phyloP scores from a whole-genome alignment of 2,888 invertebrate genomes.

The Callyntrura guangdongensis region DNA sequence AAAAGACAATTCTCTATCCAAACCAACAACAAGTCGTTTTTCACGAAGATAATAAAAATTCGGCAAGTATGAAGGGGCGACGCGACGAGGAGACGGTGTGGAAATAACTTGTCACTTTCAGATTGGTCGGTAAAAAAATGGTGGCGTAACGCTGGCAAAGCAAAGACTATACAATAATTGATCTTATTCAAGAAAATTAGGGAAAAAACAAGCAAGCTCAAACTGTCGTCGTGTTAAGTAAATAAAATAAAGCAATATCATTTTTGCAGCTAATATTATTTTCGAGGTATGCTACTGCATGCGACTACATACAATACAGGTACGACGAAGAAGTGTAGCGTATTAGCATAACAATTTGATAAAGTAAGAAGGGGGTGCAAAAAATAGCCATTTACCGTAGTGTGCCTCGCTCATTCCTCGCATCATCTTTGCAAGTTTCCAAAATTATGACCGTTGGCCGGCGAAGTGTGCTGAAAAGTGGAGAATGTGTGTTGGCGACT shows the following conservation, averaged over 20 bases:
- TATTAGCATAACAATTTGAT: not conserved
- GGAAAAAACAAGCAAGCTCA: too few species aligned
- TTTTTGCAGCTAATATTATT: not conserved
- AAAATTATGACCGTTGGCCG: constrained; percentile 25
- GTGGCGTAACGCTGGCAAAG: not conserved
- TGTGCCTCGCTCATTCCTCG: constrained; percentile 77
- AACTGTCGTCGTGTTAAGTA: not conserved
- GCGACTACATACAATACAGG: not conserved
- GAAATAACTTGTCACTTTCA: constrained; percentile 19
- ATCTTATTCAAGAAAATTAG: not conserved
- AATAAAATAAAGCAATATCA: not conserved
- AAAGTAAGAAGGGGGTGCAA: constrained; percentile 25
- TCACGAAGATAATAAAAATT: constrained; percentile 28
- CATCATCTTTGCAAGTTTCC: constrained; percentile 67
- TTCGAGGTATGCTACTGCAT: too few species aligned
- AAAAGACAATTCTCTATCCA: not conserved
- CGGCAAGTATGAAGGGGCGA: not conserved
- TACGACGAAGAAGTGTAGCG: constrained; percentile 11
- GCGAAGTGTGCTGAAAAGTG: constrained; percentile 37
- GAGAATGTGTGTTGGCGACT: constrained; percentile 17
- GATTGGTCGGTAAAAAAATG: not conserved
- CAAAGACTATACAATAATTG: not conserved
- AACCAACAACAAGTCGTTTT: not conserved
- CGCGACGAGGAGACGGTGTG: not conserved
- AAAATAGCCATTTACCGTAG: constrained; percentile 68